Conservation (phyloP, 1,140 invertebrate species). For the Formica selysi region DNA sequence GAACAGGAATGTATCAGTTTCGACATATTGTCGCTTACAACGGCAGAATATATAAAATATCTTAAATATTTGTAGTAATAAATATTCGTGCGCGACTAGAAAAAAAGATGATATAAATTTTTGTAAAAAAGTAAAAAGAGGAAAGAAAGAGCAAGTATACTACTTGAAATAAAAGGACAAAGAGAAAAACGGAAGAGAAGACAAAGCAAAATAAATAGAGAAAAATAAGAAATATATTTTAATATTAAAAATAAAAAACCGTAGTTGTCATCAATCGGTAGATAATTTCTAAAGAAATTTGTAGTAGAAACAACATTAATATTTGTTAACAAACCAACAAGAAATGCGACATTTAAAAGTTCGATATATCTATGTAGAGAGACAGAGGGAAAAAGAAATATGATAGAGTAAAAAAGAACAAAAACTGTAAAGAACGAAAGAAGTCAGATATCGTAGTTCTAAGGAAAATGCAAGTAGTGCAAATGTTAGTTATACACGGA, state of each 20-base stretch:
- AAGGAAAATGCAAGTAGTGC: slow-evolving; percentile 47
- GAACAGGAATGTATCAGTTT: background rate
- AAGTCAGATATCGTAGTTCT: slow-evolving; percentile 12
- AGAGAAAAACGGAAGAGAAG: background rate
- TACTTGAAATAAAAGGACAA: background rate
- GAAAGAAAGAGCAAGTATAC: background rate
- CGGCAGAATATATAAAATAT: background rate
- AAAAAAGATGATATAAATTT: slow-evolving; percentile 18
- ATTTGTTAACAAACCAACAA: background rate
- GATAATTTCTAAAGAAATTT: background rate
- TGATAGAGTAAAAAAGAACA: background rate
- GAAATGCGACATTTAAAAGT: background rate
- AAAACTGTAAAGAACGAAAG: slow-evolving; percentile 11
- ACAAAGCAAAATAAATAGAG: background rate
- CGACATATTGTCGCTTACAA: background rate
- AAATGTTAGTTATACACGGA: slow-evolving; percentile 28
- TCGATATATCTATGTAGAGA: background rate
- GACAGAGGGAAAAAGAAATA: too few relatives aligned
- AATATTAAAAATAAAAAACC: background rate
- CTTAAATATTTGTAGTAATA: background rate
- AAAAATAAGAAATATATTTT: background rate
- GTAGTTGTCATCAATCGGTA: background rate
- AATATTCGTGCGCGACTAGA: background rate
- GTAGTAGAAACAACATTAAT: background rate
- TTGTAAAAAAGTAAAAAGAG: slow-evolving; percentile 10